Conservation (phyloP, 2,113 vertebrate genomes). For the Poeciliopsis prolifica region DNA sequence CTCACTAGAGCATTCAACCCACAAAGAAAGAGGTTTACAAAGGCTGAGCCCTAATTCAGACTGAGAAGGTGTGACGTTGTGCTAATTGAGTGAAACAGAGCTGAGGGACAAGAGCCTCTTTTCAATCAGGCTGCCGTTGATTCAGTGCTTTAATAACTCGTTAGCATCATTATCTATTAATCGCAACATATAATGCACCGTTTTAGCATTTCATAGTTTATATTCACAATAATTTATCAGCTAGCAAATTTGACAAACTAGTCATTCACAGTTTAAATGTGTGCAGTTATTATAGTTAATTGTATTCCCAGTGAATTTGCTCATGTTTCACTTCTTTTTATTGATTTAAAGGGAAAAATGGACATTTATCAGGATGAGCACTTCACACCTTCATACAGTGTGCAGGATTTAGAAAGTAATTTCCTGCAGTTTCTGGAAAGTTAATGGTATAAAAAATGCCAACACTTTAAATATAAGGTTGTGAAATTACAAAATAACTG, state of each 20-base stretch:
- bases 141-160: background rate
- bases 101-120: conserved; percentile 35
- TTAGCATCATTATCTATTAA: background rate
- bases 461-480: too few species aligned
- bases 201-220: conserved; percentile 4
- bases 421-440: too few species aligned
- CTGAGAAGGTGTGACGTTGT: background rate
- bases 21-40: conserved; percentile 20
- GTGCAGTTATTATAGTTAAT: background rate
- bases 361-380: background rate
- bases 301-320: background rate
- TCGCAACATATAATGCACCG: background rate
- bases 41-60: conserved; percentile 28
- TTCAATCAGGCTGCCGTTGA: conserved; percentile 19
- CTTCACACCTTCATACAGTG: too few species aligned
- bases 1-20: background rate
- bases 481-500: too few species aligned
- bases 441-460: too few species aligned
- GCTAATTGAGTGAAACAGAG: conserved; percentile 29
- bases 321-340: background rate
- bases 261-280: background rate
- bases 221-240: background rate
- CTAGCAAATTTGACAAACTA: background rate
- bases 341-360: background rate
- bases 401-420: background rate